Conservation (phyloP, 2,113 vertebrate species). For the Oostethus manadensis region DNA sequence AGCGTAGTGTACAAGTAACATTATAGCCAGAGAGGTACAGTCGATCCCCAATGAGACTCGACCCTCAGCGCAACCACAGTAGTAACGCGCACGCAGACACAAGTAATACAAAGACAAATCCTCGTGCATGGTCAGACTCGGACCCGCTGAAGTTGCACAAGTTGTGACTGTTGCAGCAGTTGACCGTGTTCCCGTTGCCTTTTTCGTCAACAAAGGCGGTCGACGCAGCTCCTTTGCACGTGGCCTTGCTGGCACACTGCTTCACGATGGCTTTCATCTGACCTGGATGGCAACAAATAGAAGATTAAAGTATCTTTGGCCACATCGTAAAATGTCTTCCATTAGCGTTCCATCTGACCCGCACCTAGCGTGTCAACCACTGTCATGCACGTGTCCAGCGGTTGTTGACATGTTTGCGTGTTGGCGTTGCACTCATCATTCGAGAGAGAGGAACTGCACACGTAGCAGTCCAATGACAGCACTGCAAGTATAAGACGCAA, state of each 20-base stretch:
- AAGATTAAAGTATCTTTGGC: background rate
- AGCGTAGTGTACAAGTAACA: no score
- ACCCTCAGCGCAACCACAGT: conserved; percentile 19
- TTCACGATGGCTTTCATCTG: conserved; percentile 40
- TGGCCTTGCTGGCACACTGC: conserved; percentile 38
- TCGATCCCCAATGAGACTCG: no score
- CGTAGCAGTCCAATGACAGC: conserved; percentile 50
- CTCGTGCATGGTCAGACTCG: conserved; percentile 13
- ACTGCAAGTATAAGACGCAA: conserved; percentile 24
- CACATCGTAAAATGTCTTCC: background rate
- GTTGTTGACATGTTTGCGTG: conserved; percentile 36
- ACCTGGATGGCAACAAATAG: conserved; percentile 17
- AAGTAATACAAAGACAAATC: conserved; percentile 22
- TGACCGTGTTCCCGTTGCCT: conserved; percentile 51
- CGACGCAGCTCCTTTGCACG: conserved; percentile 33
- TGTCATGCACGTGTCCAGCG: conserved; percentile 65
- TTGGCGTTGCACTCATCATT: conserved; percentile 58
- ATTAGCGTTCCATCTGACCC: no score
- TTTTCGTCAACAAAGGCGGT: conserved; percentile 12
- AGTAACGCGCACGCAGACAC: background rate
- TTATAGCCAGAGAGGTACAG: no score
- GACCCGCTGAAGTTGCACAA: conserved; percentile 60
- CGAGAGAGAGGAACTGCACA: conserved; percentile 45
- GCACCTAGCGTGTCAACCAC: conserved; percentile 49
- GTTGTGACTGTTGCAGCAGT: conserved; percentile 51